Evolutionary conservation across 2,797 vertebrate species (phyloP).

Genomic region (Rhynchonycteris naso): DNA sequence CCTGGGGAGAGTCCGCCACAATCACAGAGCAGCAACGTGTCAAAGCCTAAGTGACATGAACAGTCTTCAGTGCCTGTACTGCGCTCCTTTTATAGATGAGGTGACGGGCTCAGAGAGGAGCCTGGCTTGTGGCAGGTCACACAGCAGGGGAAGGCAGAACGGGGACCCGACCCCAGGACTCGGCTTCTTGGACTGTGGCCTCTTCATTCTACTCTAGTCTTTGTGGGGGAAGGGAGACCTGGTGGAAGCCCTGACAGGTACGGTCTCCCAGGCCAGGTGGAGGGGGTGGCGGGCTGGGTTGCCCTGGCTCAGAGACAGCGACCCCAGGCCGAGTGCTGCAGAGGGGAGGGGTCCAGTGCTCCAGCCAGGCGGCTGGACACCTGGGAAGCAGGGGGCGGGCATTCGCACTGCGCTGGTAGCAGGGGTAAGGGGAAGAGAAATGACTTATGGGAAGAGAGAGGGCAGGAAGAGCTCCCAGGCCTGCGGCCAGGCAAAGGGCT

Average conservation of each 20-base stretch:
- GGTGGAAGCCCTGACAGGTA: not conserved
- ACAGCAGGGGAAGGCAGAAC: not conserved
- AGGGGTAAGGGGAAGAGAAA: not conserved
- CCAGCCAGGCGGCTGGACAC: fast-evolving
- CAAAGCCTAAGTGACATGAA: not conserved
- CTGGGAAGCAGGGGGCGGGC: not conserved
- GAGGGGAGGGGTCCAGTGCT: not conserved
- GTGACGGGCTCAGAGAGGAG: not conserved
- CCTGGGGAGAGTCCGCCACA: not conserved
- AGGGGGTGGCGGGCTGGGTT: not conserved
- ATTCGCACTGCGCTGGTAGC: not conserved
- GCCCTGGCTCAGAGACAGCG: conserved; percentile 44
- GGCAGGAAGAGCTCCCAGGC: not conserved
- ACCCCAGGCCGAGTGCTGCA: not conserved
- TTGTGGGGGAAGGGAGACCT: not conserved
- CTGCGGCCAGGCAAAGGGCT: not conserved
- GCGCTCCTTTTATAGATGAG: conserved; percentile 28
- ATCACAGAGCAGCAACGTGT: not conserved
- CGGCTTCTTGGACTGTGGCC: not conserved
- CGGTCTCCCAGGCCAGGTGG: not conserved
- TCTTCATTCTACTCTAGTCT: not conserved
- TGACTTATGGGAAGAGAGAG: conserved; percentile 43
- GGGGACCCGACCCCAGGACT: not conserved
- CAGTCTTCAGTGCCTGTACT: not conserved
- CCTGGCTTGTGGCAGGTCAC: not conserved